These are phyloP conservation scores for Teinopalpus imperialis DNA, from an alignment of 2,888 invertebrate species.

Conservation along the genomic window DNA sequence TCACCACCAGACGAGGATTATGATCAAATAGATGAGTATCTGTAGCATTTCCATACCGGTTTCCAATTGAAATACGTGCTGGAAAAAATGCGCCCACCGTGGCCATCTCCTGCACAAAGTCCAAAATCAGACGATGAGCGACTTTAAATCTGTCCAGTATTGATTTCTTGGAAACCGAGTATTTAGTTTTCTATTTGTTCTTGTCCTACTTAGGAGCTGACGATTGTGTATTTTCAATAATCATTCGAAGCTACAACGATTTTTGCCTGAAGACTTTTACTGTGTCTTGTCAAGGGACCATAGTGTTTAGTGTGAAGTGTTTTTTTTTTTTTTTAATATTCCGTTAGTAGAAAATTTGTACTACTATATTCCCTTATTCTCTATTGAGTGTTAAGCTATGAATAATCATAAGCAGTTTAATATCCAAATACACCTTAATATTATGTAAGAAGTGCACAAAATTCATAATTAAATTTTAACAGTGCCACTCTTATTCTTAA, in stretches of 20 bases:
- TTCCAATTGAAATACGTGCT: conserved; percentile 78
- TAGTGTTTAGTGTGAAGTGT: conserved; percentile 60
- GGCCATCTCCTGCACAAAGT: conserved; percentile 71
- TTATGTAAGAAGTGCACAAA: conserved; percentile 67
- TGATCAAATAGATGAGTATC: conserved; percentile 83
- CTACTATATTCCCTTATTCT: conserved; percentile 46
- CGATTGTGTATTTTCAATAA: conserved; percentile 30
- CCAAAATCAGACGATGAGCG: conserved; percentile 50
- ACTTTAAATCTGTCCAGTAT: conserved; percentile 28
- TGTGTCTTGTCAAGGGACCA: conserved; percentile 73
- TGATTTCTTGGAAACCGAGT: conserved; percentile 25
- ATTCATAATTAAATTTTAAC: conserved; percentile 56
- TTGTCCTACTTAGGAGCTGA: conserved; percentile 28
- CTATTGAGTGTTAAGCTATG: conserved; percentile 49
- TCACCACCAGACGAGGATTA: conserved; percentile 89
- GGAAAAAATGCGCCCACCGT: conserved; percentile 72
- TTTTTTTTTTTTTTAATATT: conserved; percentile 41
- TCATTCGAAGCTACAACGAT: conserved; percentile 51
- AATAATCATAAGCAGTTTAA: conserved; percentile 34
- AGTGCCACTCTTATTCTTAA: conserved; percentile 67
- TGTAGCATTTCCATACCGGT: conserved; percentile 81
- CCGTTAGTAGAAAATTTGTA: conserved; percentile 51
- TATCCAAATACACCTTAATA: conserved; percentile 45
- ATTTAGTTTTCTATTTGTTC: conserved; percentile 21
- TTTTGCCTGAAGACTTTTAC: conserved; percentile 46